Evolutionary conservation across 1,140 invertebrate species (phyloP), one percentile per base, ranked within the genome.

Genomic region (Tachypleus tridentatus): DNA sequence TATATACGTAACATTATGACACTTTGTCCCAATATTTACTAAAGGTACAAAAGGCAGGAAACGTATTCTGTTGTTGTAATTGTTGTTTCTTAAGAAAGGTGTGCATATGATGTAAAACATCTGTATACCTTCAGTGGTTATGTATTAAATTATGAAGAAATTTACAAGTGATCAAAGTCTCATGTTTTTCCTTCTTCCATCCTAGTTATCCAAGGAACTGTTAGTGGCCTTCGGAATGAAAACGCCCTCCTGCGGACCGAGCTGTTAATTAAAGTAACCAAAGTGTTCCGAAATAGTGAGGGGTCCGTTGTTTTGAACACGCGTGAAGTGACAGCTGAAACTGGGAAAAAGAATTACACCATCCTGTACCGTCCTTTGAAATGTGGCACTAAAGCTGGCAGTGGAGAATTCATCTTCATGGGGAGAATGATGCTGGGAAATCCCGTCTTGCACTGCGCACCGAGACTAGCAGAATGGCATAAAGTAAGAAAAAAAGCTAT

Each of bases 381-480:
- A 61, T 91, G 88, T 73, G 85, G 85, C 5, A 85, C 86, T 11
- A 76, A 80, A 51, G 81, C 84, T 49, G 87, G 87, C 5, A 77
- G 80, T 5, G 87, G 87, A 0, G 85, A 88, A 76, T 89, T 89
- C 78, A 80, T 91, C 51, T 84, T 91, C 74, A 87, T 89, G 81
- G 88, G 87, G 9, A 79, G 85, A 63, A 78, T 85, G 64, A 80
- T 85, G 67, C 79, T 91, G 7, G 87, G 86, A 3, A 80, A 85
- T 52, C 77, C 86, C n/a, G 78, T 82, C 3, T 74, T 91, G 11
- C 80, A 82, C 2, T 91, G 89, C 71, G 86, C 87, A 0, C 87
- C 88, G 0, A 78, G 86, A 64, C 73, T 85, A 4, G 80, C 84
- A 52, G 81, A 87, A 57, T 91, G 87, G 87, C 76, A 78, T 3